Conservation (phyloP, 2,797 vertebrate species). For the Acanthornis magna region DNA sequence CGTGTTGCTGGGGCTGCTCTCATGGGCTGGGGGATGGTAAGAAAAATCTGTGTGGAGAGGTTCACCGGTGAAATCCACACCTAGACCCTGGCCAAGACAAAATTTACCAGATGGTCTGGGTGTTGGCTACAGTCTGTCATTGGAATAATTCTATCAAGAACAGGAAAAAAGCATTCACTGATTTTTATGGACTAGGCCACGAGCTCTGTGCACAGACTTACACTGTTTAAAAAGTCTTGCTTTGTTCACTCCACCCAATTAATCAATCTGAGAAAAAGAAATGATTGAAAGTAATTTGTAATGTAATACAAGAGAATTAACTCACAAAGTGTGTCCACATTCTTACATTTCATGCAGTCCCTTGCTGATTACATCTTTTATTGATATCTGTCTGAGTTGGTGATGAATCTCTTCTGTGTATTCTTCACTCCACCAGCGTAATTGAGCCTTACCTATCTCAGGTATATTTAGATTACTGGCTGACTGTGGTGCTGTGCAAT, state of each 20-base stretch:
- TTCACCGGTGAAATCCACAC: background rate
- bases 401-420: background rate
- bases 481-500: background rate
- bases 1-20: background rate
- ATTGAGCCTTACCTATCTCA: background rate
- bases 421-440: background rate
- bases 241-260: background rate
- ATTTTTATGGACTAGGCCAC: background rate
- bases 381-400: background rate
- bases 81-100: background rate
- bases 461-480: background rate
- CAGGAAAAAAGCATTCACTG: background rate
- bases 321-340: background rate
- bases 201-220: background rate
- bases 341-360: background rate
- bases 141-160: background rate
- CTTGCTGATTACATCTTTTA: background rate
- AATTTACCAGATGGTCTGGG: background rate
- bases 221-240: background rate
- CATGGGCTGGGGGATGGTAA: background rate
- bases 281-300: background rate
- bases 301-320: background rate
- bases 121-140: background rate
- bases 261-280: background rate
- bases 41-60: background rate